Conservation (phyloP, 2,888 invertebrate species). For the Macaria notata region DNA sequence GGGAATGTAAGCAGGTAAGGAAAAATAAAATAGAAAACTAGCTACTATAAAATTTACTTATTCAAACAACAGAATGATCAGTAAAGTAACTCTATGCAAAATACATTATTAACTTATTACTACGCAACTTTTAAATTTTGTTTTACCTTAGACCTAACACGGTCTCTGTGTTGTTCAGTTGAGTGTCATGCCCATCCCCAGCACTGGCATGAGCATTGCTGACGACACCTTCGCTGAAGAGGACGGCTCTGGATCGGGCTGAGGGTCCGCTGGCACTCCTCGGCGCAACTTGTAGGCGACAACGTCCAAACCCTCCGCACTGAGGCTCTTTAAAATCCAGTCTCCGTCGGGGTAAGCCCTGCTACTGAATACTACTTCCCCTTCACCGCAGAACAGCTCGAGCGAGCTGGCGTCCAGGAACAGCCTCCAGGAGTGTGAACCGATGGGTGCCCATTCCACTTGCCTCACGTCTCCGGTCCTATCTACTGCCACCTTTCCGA, state of each 20-base stretch:
- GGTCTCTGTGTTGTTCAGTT: too few relatives aligned
- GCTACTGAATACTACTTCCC: slow-evolving; percentile 73
- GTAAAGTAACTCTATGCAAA: too few relatives aligned
- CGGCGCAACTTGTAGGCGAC: slow-evolving; percentile 56
- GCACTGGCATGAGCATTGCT: neutral
- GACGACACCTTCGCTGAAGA: neutral
- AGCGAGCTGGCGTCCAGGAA: slow-evolving; percentile 71
- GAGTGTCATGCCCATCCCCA: neutral
- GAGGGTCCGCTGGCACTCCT: slow-evolving; percentile 50
- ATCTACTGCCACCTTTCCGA: slow-evolving; percentile 58
- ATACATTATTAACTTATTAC: too few relatives aligned
- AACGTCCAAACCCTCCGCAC: slow-evolving; percentile 50
- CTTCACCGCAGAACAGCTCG: slow-evolving; percentile 73
- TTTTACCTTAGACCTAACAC: too few relatives aligned
- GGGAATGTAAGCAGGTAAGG: too few relatives aligned
- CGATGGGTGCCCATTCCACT: slow-evolving; percentile 63
- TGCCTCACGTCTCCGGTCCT: slow-evolving; percentile 62
- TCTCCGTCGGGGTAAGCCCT: slow-evolving; percentile 63
- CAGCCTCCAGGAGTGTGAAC: slow-evolving; percentile 53
- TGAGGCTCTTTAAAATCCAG: slow-evolving; percentile 61
- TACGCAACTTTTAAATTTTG: too few relatives aligned
- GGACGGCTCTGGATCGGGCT: too few relatives aligned
- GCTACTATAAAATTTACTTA: too few relatives aligned
- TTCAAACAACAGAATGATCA: too few relatives aligned
- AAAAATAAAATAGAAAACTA: too few relatives aligned